Evolutionary conservation across 2,888 invertebrate genomes (phyloP).

Genomic region (Drosophila cracens): DNA sequence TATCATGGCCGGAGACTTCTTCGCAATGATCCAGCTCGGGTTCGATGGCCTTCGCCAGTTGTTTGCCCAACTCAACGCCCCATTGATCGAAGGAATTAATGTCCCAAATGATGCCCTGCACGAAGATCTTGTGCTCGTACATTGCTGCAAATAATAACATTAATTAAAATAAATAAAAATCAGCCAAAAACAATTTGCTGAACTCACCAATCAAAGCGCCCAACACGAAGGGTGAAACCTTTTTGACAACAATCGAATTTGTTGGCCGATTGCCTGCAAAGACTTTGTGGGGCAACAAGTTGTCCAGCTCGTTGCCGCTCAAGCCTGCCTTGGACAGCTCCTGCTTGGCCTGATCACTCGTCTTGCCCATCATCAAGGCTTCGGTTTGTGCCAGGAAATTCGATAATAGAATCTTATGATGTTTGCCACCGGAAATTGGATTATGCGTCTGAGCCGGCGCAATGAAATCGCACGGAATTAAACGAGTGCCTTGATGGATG

Average conservation of each 20-base stretch:
- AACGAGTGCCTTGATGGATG: constrained; percentile 93
- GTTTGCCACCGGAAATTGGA: constrained; percentile 91
- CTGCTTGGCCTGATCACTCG: constrained; percentile 87
- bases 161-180: not conserved
- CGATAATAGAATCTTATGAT: constrained; percentile 97
- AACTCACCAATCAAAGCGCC: constrained; percentile 95
- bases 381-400: constrained; percentile 99
- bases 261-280: constrained; percentile 99
- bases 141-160: constrained; percentile 87
- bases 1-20: constrained; percentile 92
- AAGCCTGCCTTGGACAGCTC: constrained; percentile 93
- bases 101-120: constrained; percentile 99
- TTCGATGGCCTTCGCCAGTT: constrained; percentile 98
- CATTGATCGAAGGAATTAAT: constrained; percentile 99
- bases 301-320: constrained; percentile 89
- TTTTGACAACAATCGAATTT: constrained; percentile 96
- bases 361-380: constrained; percentile 94
- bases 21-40: constrained; percentile 92
- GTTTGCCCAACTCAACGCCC: constrained; percentile 99
- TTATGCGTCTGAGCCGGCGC: constrained; percentile 97
- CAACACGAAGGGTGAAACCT: constrained; percentile 96
- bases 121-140: constrained; percentile 99
- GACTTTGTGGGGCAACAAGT: constrained; percentile 97
- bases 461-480: constrained; percentile 98
- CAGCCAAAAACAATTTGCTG: too few relatives aligned